Base-by-base conservation (phyloP, 2,113 vertebrate species). In the Trinectes maculatus region DNA sequence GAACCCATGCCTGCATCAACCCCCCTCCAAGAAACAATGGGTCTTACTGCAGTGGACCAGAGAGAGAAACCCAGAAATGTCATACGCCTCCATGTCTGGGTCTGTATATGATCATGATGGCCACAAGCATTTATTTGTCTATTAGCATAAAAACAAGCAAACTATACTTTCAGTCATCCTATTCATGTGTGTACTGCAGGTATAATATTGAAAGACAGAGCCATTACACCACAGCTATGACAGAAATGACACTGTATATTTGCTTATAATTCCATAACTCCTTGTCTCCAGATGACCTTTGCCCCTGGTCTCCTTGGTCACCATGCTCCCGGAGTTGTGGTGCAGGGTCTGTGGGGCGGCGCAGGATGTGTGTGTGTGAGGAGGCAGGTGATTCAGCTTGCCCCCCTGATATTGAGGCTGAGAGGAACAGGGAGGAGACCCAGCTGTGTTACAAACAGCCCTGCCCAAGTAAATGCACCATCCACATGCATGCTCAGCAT, bases 271-370 rank as follows among this genome's bases (percentile, higher is more conserved):
- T 18, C 39, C 15, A 31, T 60, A 1, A 65, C 22, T 15, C 16
- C 1, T 39, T 19, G 29, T 59, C 19, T 37, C 29, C 74, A 93
- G 92, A 93, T 82, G 92, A 93, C 63, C 80, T 92, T 61, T 96
- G 96, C 52, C 91, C 89, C 18, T 96, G 96, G 95, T 92, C 91
- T 0, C 71, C 84, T 0, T 96, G 96, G 96, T 92, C 93, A 1
- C 40, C 75, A 0, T 96, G 95, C 68, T 95, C 96, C 1, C 87
- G 52, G 5, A 93, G 88, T 82, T 96, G 96, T 0, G 94, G 96
- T 0, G 91, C 91, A 0, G 95, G 95, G 22, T 78, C 93, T 24
- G 79, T 80, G 6, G 88, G 74, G 1, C 88, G 95, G 1, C 87
- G 53, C 1, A 84, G 93, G 24, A 76, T 39, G 18, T 96, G 95